Conservation (phyloP, 2,113 vertebrate species). For the Mustela nigripes region DNA sequence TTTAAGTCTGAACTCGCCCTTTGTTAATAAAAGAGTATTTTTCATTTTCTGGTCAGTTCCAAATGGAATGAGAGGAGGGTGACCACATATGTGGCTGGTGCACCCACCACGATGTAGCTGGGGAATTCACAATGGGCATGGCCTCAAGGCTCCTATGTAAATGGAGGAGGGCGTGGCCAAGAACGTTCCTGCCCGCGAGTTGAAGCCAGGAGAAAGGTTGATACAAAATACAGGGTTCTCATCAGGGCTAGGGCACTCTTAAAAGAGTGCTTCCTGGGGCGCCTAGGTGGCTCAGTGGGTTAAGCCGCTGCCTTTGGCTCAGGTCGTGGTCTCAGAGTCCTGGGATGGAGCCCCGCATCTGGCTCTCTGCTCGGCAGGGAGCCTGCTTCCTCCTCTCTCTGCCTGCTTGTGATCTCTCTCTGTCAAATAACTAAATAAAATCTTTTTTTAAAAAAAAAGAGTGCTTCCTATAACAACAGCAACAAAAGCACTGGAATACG, state of each 20-base stretch:
- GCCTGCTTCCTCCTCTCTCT: too few relatives aligned
- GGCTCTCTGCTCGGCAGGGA: too few relatives aligned
- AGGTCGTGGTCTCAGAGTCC: too few relatives aligned
- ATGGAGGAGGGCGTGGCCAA: not conserved
- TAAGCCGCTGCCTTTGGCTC: too few relatives aligned
- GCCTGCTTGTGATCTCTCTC: too few relatives aligned
- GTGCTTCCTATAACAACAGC: not conserved
- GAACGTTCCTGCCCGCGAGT: fast-evolving
- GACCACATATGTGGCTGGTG: fast-evolving
- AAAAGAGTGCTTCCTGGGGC: not conserved
- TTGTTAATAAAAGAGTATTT: slow-evolving; percentile 59
- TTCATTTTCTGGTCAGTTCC: not conserved
- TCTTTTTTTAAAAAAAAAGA: too few relatives aligned
- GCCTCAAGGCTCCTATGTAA: not conserved
- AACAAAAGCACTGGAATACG: not conserved
- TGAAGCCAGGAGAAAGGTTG: not conserved
- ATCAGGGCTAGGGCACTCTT: not conserved
- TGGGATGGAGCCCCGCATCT: too few relatives aligned
- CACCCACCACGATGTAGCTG: fast-evolving
- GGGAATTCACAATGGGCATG: fast-evolving
- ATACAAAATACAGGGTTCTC: not conserved
- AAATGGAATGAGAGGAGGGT: not conserved
- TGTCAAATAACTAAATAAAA: too few relatives aligned
- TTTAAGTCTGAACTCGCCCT: not conserved
- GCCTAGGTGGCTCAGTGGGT: too few relatives aligned